Evolutionary conservation across 2,113 vertebrate genomes (phyloP), one percentile per base, ranked within the genome.

Genomic region (Brachypteracias leptosomus): DNA sequence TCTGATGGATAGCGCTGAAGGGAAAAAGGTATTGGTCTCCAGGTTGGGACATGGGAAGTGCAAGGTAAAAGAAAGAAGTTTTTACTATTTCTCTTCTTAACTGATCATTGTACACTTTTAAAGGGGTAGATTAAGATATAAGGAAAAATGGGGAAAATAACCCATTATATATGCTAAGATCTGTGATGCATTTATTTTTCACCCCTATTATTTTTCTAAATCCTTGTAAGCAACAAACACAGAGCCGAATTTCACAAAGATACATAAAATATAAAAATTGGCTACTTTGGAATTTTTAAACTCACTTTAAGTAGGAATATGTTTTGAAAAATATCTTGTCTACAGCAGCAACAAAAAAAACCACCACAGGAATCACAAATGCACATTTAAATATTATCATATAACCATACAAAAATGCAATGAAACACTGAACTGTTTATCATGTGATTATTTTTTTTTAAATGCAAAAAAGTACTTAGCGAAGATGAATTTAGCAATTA

Each of bases 401-500:
- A 42, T 70, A 61, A 65, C 21, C 13, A 16, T 49, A 58, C 3
- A 90, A 90, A 44, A 7, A 73, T 88, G 2, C 7, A 88, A 31
- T 54, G 49, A 65, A 85, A 66, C 11, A 55, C 22, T n/a, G 66
- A 77, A 65, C 10, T 36, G 9, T 78, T 82, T 88, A 35, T 35
- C 11, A 18, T 38, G 11, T 67, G 12, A 4, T 11, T 22, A 11
- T 29, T 17, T 29, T 85, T 83, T 66, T 63, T 36, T n/a, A n/a
- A 28, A 42, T 33, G 25, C 5, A 26, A 47, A 86, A 67, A 79
- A 11, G 2, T 68, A 71, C 26, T 67, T 59, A 51, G 14, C 35
- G 59, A 87, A 85, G 26, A 91, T 68, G 3, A 44, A 61, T 86
- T 79, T 92, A 79, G 19, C 19, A 63, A 46, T 85, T 91, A 54